Evolutionary conservation across 2,888 invertebrate genomes (phyloP).

Genomic region (Lymantria dispar): DNA sequence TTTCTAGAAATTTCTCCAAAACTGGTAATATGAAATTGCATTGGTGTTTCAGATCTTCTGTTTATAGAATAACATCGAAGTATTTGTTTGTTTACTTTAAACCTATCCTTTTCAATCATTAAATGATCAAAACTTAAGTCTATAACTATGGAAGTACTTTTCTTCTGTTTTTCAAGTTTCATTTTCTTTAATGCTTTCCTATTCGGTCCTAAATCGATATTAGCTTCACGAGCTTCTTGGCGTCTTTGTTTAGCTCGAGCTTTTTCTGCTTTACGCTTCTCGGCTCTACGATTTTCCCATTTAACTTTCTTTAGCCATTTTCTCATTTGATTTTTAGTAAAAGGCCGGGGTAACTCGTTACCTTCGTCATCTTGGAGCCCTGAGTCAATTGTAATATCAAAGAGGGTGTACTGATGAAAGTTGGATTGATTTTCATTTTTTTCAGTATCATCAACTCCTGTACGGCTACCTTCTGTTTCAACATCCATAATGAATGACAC

Average conservation of each 20-base stretch:
- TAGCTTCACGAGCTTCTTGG: constrained; percentile 86
- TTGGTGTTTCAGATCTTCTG: constrained; percentile 89
- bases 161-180: constrained; percentile 86
- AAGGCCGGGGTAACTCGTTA: constrained; percentile 69
- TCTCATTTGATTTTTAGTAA: constrained; percentile 85
- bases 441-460: constrained; percentile 12
- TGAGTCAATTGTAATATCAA: constrained; percentile 68
- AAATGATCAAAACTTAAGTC: constrained; percentile 95
- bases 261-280: constrained; percentile 88
- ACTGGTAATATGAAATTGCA: constrained; percentile 92
- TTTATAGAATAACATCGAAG: constrained; percentile 95
- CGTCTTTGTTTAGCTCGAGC: constrained; percentile 87
- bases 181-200: constrained; percentile 90
- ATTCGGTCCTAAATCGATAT: constrained; percentile 88
- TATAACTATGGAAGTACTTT: constrained; percentile 88
- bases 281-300: constrained; percentile 87
- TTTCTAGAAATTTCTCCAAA: constrained; percentile 88
- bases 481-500: constrained; percentile 6
- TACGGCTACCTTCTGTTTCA: constrained; percentile 13
- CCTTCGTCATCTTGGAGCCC: constrained; percentile 73
- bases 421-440: constrained; percentile 21
- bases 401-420: constrained; percentile 61
- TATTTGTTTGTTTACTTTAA: constrained; percentile 95
- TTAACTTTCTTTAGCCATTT: constrained; percentile 87
- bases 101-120: constrained; percentile 95